Evolutionary conservation across 2,113 vertebrate genomes (phyloP).

Genomic region (Carassius auratus): DNA sequence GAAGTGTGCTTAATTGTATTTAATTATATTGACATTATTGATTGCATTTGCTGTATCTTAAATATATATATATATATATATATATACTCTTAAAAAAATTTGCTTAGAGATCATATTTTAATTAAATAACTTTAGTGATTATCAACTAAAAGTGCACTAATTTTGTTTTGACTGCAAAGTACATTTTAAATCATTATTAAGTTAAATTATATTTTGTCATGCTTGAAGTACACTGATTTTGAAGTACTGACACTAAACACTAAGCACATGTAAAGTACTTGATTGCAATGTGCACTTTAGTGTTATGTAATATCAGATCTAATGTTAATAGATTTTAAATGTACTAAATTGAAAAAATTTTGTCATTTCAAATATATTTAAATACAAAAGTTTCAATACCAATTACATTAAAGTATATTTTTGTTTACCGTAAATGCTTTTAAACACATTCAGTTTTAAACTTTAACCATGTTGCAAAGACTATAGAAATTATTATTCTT

Average conservation of each 20-base stretch:
- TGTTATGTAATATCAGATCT: background rate
- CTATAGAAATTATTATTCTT: background rate
- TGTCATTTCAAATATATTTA: no score
- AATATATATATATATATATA: no score
- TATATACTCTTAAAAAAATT: background rate
- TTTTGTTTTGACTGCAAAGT: background rate
- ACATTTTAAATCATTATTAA: background rate
- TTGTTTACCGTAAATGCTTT: no score
- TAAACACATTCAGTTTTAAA: no score
- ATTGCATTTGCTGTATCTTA: no score
- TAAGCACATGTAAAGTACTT: no score
- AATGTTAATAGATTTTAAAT: background rate
- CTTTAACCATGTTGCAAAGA: background rate
- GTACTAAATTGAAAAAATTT: background rate
- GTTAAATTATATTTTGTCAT: background rate
- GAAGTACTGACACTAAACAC: background rate
- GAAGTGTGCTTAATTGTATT: background rate
- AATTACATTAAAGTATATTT: no score
- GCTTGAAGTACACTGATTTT: background rate
- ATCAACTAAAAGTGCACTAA: background rate
- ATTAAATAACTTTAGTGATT: background rate
- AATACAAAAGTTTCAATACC: no score
- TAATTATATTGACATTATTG: background rate
- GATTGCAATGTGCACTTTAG: background rate
- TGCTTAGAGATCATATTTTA: background rate